These are phyloP conservation scores for Deroptyus accipitrinus DNA, from an alignment of 2,113 vertebrate species.

Conservation along the genomic window DNA sequence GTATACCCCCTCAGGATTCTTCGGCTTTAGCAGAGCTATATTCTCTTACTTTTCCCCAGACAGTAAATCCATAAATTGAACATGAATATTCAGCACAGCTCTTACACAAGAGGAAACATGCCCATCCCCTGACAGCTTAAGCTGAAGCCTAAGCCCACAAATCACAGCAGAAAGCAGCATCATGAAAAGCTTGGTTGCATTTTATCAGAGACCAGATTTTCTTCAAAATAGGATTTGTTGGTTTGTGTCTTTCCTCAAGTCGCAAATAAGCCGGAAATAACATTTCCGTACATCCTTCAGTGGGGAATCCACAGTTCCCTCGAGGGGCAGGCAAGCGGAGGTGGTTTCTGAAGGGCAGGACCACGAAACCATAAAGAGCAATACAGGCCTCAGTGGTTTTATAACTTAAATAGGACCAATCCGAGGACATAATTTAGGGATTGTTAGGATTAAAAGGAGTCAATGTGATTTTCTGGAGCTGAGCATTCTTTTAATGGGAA, in stretches of 20 bases:
- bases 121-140: background rate
- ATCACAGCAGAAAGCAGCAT: background rate
- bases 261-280: background rate
- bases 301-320: background rate
- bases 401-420: background rate
- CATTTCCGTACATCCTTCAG: background rate
- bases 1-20: background rate
- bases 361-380: background rate
- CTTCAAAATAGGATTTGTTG: background rate
- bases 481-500: background rate
- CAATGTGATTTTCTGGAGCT: background rate
- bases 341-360: conserved; percentile 14
- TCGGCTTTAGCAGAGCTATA: background rate
- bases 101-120: background rate
- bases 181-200: background rate
- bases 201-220: background rate
- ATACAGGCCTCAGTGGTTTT: background rate
- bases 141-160: background rate
- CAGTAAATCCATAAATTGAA: background rate
- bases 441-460: background rate
- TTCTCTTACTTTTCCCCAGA: background rate
- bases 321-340: background rate
- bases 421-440: background rate
- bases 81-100: background rate
- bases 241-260: conserved; percentile 33